A percentile compares a stretch with the other conserved stretches of the same genome.
phyloP scores from a whole-genome alignment of 1,140 invertebrate genomes.

The Whitmania pigra region DNA sequence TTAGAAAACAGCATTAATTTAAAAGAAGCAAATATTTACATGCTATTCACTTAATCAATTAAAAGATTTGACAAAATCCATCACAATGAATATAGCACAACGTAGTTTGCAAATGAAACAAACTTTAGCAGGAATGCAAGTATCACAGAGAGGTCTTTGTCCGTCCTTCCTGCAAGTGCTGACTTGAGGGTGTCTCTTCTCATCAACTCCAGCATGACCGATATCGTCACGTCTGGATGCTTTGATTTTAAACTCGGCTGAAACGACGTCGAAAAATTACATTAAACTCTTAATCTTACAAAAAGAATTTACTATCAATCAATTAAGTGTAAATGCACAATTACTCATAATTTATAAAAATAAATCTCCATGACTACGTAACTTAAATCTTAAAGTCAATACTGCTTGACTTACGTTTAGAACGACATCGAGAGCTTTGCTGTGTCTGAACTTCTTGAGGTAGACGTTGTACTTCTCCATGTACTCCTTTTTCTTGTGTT shows the following conservation, averaged over 20 bases:
- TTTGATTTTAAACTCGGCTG: not conserved
- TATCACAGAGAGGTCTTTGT: constrained; percentile 53
- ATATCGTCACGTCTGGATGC: constrained; percentile 60
- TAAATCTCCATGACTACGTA: too few relatives aligned
- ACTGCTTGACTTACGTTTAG: constrained; percentile 43
- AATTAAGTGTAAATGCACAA: not conserved
- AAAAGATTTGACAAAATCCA: not conserved
- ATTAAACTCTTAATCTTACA: too few relatives aligned
- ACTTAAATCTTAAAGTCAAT: not conserved
- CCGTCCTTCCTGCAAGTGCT: constrained; percentile 57
- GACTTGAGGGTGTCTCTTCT: constrained; percentile 36
- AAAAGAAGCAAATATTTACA: constrained; percentile 4
- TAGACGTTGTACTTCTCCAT: constrained; percentile 51
- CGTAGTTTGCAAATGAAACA: constrained; percentile 12
- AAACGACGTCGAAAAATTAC: not conserved
- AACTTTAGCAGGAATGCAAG: constrained; percentile 56
- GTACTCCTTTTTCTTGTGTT: constrained; percentile 31
- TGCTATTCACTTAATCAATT: not conserved
- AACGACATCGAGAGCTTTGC: constrained; percentile 63
- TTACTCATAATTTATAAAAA: too few relatives aligned
- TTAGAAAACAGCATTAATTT: not conserved
- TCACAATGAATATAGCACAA: not conserved
- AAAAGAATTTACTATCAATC: not conserved
- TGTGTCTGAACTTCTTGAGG: constrained; percentile 67
- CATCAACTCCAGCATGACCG: constrained; percentile 65